Percentiles rank a stretch among this genome's conserved stretches.
These are phyloP conservation scores for Tapirus indicus DNA, from an alignment of 2,797 vertebrate species.

Conservation along the genomic window DNA sequence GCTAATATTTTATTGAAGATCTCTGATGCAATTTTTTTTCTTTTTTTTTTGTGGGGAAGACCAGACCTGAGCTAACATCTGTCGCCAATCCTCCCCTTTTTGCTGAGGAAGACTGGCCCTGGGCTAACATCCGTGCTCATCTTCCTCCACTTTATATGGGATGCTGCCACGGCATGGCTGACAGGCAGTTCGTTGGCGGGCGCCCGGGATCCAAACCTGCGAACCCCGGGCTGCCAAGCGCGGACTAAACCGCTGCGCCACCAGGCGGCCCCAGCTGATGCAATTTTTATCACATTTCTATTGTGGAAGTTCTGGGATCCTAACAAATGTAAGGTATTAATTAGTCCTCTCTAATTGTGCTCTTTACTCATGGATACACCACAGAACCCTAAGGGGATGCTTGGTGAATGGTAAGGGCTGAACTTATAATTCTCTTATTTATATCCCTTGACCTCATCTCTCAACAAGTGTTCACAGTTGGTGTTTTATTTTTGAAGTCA, in stretches of 20 bases:
- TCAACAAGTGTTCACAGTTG: not conserved
- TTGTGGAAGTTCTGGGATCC: not conserved
- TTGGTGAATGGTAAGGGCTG: not conserved
- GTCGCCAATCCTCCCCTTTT: too few species aligned
- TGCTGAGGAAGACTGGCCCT: too few species aligned
- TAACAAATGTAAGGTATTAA: not conserved
- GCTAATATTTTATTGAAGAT: not conserved
- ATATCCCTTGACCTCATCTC: not conserved
- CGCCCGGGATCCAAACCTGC: too few species aligned
- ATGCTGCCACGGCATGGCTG: too few species aligned
- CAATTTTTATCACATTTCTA: not conserved
- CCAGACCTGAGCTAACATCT: too few species aligned
- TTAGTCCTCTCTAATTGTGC: not conserved
- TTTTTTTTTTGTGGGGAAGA: too few species aligned
- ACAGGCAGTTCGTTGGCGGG: too few species aligned
- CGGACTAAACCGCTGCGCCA: too few species aligned
- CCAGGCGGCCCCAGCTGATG: too few species aligned
- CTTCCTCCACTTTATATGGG: too few species aligned
- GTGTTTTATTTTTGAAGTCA: not conserved
- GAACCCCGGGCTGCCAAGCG: too few species aligned
- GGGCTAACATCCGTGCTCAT: too few species aligned
- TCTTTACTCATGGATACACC: not conserved
- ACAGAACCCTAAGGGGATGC: not conserved
- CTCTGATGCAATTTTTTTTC: not conserved
- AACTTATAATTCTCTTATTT: not conserved